Conservation (phyloP, 2,113 vertebrate genomes). For the Rhombomys opimus region DNA sequence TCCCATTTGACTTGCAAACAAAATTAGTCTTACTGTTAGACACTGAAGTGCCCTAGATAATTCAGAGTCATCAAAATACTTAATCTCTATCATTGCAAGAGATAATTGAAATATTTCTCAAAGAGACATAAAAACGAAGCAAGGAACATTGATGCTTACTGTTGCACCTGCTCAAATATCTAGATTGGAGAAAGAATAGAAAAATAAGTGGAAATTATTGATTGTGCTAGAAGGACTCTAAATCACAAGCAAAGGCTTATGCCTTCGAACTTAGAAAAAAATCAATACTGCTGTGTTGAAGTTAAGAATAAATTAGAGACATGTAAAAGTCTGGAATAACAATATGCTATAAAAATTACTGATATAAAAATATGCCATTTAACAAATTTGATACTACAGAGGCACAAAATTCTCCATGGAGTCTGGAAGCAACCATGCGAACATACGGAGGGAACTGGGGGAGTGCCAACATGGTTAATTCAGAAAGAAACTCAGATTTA, state of each 20-base stretch:
- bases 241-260: slow-evolving; percentile 75
- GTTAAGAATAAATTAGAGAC: slow-evolving; percentile 85
- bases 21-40: slow-evolving; percentile 20
- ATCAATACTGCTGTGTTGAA: slow-evolving; percentile 82
- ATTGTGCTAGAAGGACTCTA: slow-evolving; percentile 63
- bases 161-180: slow-evolving; percentile 35
- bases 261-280: slow-evolving; percentile 77
- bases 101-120: slow-evolving; percentile 47
- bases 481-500: slow-evolving; percentile 84
- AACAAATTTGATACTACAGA: slow-evolving; percentile 86
- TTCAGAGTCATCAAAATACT: slow-evolving; percentile 43
- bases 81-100: slow-evolving; percentile 28
- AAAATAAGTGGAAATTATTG: slow-evolving; percentile 69
- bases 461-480: slow-evolving; percentile 83
- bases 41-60: slow-evolving; percentile 16
- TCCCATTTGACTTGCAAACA: slow-evolving; percentile 53
- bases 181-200: slow-evolving; percentile 70
- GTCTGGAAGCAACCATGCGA: slow-evolving; percentile 83
- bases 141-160: slow-evolving; percentile 1
- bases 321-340: slow-evolving; percentile 85
- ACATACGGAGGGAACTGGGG: slow-evolving; percentile 83
- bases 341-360: slow-evolving; percentile 86
- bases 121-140: slow-evolving; percentile 36
- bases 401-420: slow-evolving; percentile 83
- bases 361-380: slow-evolving; percentile 86